Evolutionary conservation across 2,113 vertebrate species (phyloP).

Genomic region (Opisthocomus hoazin): DNA sequence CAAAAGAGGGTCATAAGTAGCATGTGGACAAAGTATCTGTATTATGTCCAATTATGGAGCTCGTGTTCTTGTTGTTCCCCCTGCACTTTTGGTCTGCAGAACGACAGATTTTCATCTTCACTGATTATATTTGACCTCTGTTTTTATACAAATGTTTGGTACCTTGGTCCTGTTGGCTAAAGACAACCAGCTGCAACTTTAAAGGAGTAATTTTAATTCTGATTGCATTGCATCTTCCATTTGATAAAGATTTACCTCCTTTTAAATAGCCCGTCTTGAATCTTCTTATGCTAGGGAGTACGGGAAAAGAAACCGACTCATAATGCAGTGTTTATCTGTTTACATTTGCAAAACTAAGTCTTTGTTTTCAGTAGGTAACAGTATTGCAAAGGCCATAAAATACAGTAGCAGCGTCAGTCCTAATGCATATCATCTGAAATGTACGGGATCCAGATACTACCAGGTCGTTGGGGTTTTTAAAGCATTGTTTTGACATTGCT

Average conservation of each 20-base stretch:
- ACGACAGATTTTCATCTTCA: neutral
- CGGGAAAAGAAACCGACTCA: neutral
- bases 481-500: neutral
- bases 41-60: constrained; percentile 36
- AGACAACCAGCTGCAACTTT: neutral
- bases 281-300: neutral
- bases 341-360: neutral
- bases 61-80: neutral
- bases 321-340: neutral
- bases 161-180: neutral
- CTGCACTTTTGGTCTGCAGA: neutral
- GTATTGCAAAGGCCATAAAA: neutral
- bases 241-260: neutral
- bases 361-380: neutral
- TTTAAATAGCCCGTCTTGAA: neutral
- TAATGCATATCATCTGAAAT: neutral
- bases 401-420: neutral
- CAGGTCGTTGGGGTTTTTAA: neutral
- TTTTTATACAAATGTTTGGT: neutral
- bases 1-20: constrained; percentile 19
- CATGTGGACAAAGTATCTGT: neutral
- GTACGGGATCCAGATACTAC: neutral
- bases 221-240: neutral
- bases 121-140: neutral
- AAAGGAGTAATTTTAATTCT: neutral